Percentiles rank a stretch among this genome's conserved stretches.
Conservation (phyloP, 2,888 invertebrate genomes). For the Tromatobia lineatoria region DNA sequence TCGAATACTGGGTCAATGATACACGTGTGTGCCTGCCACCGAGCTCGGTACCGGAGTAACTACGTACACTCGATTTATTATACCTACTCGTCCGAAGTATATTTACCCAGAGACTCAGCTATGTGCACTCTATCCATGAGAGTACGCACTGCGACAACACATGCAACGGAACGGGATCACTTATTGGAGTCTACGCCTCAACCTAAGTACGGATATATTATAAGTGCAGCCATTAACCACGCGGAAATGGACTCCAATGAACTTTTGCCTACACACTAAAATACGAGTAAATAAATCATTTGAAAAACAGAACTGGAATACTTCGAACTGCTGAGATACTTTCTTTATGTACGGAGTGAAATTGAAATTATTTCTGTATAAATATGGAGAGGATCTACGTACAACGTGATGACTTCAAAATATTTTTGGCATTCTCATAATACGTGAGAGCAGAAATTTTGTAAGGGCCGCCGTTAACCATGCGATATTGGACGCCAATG, state of each 20-base stretch:
- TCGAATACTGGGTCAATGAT: constrained; percentile 71
- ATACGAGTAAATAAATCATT: constrained; percentile 14
- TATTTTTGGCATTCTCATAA: no score
- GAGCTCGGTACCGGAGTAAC: constrained; percentile 16
- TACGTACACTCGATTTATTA: constrained; percentile 57
- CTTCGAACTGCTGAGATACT: no score
- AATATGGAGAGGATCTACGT: no score
- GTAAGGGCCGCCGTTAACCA: constrained; percentile 40
- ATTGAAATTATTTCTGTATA: not conserved
- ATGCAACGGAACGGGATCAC: constrained; percentile 53
- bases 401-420: no score
- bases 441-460: not conserved
- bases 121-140: constrained; percentile 44
- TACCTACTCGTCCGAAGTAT: constrained; percentile 58
- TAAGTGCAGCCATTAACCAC: constrained; percentile 45
- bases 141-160: constrained; percentile 46
- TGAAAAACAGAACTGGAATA: not conserved
- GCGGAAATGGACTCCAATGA: constrained; percentile 59
- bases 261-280: constrained; percentile 44
- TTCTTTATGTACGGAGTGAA: not conserved
- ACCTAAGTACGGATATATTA: not conserved
- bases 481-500: constrained; percentile 57
- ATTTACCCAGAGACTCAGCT: constrained; percentile 57
- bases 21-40: constrained; percentile 34
- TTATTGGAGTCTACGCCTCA: constrained; percentile 2